Base-by-base conservation (phyloP, 2,113 vertebrate genomes). In the Smithornis capensis region DNA sequence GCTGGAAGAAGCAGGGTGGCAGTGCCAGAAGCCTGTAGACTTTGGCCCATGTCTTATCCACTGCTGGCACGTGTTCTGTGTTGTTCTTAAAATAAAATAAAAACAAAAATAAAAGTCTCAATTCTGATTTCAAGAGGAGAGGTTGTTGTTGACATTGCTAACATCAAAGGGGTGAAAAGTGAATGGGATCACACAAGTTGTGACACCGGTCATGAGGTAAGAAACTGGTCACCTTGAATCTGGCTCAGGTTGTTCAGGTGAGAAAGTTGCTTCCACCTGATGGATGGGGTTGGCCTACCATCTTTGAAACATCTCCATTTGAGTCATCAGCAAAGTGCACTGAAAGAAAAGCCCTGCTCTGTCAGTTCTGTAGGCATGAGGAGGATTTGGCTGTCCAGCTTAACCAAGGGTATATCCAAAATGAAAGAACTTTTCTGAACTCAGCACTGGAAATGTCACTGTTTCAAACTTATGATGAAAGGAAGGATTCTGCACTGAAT, bases 41-140 rank as follows among this genome's bases (percentile, higher is more conserved):
- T 98, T 98, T 98, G 98, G 98, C 98, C 96, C 35, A 0, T 68
- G 77, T 97, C 97, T 98, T 98, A 97, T 97, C 98, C 98, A 98
- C 96, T 89, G 71, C 93, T 98, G 98, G 97, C 97, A 97, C 70
- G 24, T 95, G 96, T 94, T 83, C 75, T 80, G 92, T 96, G 94
- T 91, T 95, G 92, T 52, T 92, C 45, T 92, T 89, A 60, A 93
- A 94, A 91, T 74, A 62, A 96, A 89, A 65, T 90, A 77, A 56
- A 87, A 91, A 81, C 40, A 87, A 81, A 92, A 81, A 56, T 44
- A 44, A 56, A 80, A 60, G 79, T 82, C 77, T 87, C 71, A 79
- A 77, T 82, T 97, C 96, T 96, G 83, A 94, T 96, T 94, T 97
- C 60, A 78, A 88, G 85, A 90, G 29, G 45, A 4, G 70, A 83